Conservation (phyloP, 1,140 invertebrate species). For the Cephus cinctus region DNA sequence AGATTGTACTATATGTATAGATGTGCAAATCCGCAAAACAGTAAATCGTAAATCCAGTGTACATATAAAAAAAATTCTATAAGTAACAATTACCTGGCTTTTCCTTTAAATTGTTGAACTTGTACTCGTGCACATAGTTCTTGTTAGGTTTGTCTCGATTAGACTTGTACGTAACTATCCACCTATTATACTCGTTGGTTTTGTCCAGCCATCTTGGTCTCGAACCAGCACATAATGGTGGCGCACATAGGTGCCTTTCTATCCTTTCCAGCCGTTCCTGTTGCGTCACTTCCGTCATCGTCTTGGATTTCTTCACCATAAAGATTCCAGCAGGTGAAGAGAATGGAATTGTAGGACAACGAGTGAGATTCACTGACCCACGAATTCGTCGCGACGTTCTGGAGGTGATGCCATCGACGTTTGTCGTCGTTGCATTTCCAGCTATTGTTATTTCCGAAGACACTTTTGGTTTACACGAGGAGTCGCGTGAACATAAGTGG, state of each 20-base stretch:
- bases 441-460: constrained; percentile 8
- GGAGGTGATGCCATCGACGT: constrained; percentile 29
- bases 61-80: constrained; percentile 10
- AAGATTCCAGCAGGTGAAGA: constrained; percentile 60
- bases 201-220: constrained; percentile 56
- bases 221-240: constrained; percentile 39
- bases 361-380: constrained; percentile 50
- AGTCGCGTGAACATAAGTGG: constrained; percentile 27
- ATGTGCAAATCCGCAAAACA: not conserved
- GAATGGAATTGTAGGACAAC: constrained; percentile 57
- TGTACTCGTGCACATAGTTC: constrained; percentile 54
- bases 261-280: constrained; percentile 57
- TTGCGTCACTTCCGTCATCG: constrained; percentile 55
- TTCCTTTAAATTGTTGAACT: constrained; percentile 42
- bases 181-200: constrained; percentile 38
- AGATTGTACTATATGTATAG: no score
- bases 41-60: not conserved
- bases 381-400: constrained; percentile 52
- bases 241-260: constrained; percentile 56
- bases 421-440: not conserved
- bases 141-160: constrained; percentile 49
- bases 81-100: constrained; percentile 48
- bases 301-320: constrained; percentile 55
- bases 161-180: constrained; percentile 46
- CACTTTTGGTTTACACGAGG: constrained; percentile 15